Conservation (phyloP, 2,797 vertebrate genomes). For the Microctenopoma lineatum region DNA sequence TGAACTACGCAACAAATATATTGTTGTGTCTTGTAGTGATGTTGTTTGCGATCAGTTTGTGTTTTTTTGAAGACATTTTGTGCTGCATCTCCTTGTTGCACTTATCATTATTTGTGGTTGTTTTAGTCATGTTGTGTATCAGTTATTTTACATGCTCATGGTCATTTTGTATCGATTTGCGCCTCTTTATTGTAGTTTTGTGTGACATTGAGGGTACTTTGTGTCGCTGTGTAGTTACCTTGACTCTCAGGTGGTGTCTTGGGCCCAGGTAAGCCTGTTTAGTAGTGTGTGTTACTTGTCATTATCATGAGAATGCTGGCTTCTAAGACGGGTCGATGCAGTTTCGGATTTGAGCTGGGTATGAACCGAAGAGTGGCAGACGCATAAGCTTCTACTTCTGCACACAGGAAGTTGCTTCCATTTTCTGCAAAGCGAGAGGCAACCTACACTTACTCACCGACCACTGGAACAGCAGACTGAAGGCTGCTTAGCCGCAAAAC, state of each 20-base stretch:
- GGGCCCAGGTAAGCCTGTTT: not conserved
- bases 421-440: constrained; percentile 44
- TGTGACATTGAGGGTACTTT: not conserved
- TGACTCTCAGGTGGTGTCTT: not conserved
- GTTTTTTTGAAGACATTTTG: not conserved
- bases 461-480: constrained; percentile 36
- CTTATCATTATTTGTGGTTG: not conserved
- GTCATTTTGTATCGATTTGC: not conserved
- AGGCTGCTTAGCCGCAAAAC: constrained; percentile 64
- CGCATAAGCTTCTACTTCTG: not conserved
- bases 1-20: too few species aligned
- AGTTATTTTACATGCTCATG: too few species aligned
- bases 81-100: not conserved
- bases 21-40: not conserved
- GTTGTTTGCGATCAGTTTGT: not conserved
- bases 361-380: not conserved
- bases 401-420: constrained; percentile 57
- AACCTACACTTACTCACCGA: constrained; percentile 17
- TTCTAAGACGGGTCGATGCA: constrained; percentile 22
- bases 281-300: not conserved
- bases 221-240: not conserved
- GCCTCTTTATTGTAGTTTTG: not conserved
- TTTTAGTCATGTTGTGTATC: not conserved
- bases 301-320: constrained; percentile 23
- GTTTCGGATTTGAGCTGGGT: constrained; percentile 7